Percentiles rank a stretch among this genome's conserved stretches.
phyloP scores from a whole-genome alignment of 2,797 vertebrate genomes.

The Pseudotriccus pelzelni region DNA sequence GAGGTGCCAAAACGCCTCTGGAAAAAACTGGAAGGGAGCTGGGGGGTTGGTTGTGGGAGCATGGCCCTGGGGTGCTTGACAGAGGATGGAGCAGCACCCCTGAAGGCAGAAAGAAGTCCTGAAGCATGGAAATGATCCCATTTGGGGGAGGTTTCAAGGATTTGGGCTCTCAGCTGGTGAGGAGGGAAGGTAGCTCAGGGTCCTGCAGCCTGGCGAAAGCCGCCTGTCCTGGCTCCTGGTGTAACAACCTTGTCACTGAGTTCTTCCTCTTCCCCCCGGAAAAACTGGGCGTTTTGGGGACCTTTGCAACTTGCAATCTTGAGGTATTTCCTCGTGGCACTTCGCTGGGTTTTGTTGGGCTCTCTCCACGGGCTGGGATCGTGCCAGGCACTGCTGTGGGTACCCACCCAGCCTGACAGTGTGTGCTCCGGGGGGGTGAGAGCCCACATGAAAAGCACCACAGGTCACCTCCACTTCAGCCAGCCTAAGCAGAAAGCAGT shows the following conservation, averaged over 20 bases:
- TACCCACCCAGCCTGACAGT: rapidly evolving
- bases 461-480: not conserved
- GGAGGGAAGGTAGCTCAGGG: not conserved
- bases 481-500: not conserved
- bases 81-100: not conserved
- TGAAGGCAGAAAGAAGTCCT: not conserved
- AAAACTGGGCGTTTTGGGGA: not conserved
- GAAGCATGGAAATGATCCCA: not conserved
- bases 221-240: rapidly evolving
- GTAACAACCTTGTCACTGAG: not conserved
- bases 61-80: rapidly evolving
- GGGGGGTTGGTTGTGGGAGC: not conserved
- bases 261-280: not conserved
- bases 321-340: not conserved
- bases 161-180: not conserved
- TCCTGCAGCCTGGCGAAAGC: not conserved
- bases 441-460: rapidly evolving
- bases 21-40: not conserved
- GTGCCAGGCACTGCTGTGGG: rapidly evolving
- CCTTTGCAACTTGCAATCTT: not conserved
- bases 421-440: rapidly evolving
- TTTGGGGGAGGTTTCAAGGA: not conserved
- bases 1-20: not conserved
- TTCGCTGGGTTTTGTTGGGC: not conserved
- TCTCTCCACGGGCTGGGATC: not conserved